Evolutionary conservation across 2,888 invertebrate genomes (phyloP).

Genomic region (Pomacea canaliculata): DNA sequence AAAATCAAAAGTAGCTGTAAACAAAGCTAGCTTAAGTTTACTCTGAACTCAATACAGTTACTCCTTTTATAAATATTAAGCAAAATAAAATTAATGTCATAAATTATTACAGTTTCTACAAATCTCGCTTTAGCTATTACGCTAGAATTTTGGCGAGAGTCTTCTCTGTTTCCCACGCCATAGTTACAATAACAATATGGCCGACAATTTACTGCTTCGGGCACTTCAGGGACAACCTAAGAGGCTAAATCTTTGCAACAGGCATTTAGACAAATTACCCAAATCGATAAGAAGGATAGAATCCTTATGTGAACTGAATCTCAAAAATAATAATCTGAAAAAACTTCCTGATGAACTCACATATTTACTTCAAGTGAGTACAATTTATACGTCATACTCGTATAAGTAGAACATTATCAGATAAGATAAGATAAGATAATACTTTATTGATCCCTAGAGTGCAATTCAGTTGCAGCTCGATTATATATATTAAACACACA

Average conservation of each 20-base stretch:
- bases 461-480: too few relatives aligned
- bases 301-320: conserved; percentile 53
- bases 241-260: conserved; percentile 61
- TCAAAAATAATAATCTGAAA: conserved; percentile 62
- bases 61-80: too few relatives aligned
- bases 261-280: conserved; percentile 62
- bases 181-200: conserved; percentile 52
- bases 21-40: neutral
- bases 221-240: conserved; percentile 62
- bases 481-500: too few relatives aligned
- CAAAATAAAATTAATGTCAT: too few relatives aligned
- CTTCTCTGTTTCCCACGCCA: neutral
- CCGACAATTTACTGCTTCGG: conserved; percentile 61
- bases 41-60: too few relatives aligned
- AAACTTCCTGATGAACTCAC: conserved; percentile 60
- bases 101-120: too few relatives aligned
- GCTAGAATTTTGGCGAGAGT: too few relatives aligned
- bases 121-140: neutral
- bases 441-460: too few relatives aligned
- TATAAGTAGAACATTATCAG: too few relatives aligned
- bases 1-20: neutral
- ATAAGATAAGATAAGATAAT: too few relatives aligned
- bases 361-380: conserved; percentile 56
- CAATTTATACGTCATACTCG: neutral
- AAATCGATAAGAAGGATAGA: conserved; percentile 62